These are phyloP conservation scores for Percopsis transmontana DNA, from an alignment of 2,113 vertebrate species.

Conservation along the genomic window DNA sequence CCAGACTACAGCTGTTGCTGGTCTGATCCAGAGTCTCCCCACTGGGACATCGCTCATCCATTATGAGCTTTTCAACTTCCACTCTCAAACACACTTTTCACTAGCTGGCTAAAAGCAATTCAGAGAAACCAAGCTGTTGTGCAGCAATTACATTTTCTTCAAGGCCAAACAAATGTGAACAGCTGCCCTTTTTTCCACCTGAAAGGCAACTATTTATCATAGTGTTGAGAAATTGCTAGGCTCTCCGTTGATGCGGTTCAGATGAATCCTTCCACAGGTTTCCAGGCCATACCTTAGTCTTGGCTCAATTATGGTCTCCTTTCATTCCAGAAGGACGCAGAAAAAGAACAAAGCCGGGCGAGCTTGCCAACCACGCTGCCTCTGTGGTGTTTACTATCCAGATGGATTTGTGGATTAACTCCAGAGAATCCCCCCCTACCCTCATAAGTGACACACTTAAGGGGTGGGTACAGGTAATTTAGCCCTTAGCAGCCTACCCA, in stretches of 20 bases:
- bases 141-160: neutral
- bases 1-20: constrained; percentile 15
- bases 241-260: constrained; percentile 1
- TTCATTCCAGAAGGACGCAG: constrained; percentile 19
- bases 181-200: constrained; percentile 6
- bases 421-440: constrained; percentile 68
- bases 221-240: neutral
- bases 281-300: neutral
- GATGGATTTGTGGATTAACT: constrained; percentile 76
- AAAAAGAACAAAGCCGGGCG: constrained; percentile 46
- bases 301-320: constrained; percentile 8
- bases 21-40: constrained; percentile 49
- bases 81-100: neutral
- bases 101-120: neutral
- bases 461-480: neutral
- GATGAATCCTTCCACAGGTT: constrained; percentile 10
- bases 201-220: neutral
- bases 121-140: constrained; percentile 5
- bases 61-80: constrained; percentile 20
- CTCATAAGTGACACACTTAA: constrained; percentile 51
- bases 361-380: constrained; percentile 32
- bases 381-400: constrained; percentile 61
- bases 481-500: constrained; percentile 28
- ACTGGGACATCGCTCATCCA: constrained; percentile 42
- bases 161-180: constrained; percentile 1